Base-by-base conservation (phyloP, 2,113 vertebrate species). In the Cyphomyrus discorhynchus region DNA sequence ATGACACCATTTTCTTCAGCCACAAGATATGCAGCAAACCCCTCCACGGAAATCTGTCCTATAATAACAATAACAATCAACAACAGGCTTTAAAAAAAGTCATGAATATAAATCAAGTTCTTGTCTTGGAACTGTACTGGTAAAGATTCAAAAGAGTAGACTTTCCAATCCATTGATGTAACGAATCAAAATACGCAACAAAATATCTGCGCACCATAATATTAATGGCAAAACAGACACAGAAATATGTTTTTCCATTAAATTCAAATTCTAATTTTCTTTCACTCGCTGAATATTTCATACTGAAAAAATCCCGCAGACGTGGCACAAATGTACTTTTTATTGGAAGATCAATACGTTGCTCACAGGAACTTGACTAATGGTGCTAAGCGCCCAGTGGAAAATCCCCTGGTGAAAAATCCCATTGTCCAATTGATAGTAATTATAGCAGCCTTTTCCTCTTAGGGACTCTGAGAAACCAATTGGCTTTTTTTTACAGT, bases 1-100 rank as follows among this genome's bases (percentile, higher is more conserved):
- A 99, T 97, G 0, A 99, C 97, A 2, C 97, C 97, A 0, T 99
- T 99, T 94, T 99, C 98, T 80, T 98, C 98, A 80, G 97, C 97
- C n/a, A 96, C 97, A 91, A 99, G 96, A 88, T 98, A 99, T 0
- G 95, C 96, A 95, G 97, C 96, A 92, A 99, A 98, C 7, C 97
- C 98, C 92, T 99, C 97, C 82, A 98, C 94, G 0, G 98, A 97
- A 93, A 99, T 98, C 93, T 97, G 93, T 70, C 97, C 98, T 99
- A 93, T 91, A 39, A 91, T 88, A 85, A 89, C 15, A 87, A 31
- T 21, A 46, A n/a, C 83, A 5, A 86, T 27, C 83, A n/a, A 50
- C 46, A 50, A 27, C 83, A 27, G 45, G 24, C 21, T 49, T 27
- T 27, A 13, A 47, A 27, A 70, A 42, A 80, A 21, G 74, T 42